Percentiles rank a stretch among this genome's conserved stretches.
phyloP scores from a whole-genome alignment of 2,797 vertebrate genomes.

The Balearica regulorum region DNA sequence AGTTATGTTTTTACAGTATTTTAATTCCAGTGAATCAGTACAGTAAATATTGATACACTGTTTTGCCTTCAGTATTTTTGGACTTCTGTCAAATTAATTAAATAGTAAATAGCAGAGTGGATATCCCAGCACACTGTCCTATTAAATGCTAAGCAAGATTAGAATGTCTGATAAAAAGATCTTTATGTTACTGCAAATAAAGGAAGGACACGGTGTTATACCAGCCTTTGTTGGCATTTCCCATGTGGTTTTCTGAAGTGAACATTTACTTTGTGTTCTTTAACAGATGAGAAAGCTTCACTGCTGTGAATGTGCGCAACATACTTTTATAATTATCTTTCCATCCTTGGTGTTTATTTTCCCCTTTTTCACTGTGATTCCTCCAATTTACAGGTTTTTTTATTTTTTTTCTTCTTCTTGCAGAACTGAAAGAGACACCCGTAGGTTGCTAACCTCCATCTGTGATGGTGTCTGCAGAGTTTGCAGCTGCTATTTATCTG shows the following conservation, averaged over 20 bases:
- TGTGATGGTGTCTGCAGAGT: neutral
- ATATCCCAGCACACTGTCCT: conserved; percentile 51
- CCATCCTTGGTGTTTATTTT: neutral
- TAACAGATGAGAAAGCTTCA: neutral
- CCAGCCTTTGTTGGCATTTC: conserved; percentile 47
- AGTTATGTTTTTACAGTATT: conserved; percentile 66
- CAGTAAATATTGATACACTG: conserved; percentile 71
- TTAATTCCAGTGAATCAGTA: conserved; percentile 68
- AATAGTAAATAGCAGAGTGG: conserved; percentile 63
- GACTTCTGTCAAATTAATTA: conserved; percentile 66
- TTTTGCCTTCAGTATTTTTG: conserved; percentile 66
- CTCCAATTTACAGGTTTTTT: neutral
- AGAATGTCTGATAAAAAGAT: conserved; percentile 41
- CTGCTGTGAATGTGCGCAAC: neutral
- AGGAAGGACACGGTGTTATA: conserved; percentile 7
- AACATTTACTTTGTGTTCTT: conserved; percentile 21
- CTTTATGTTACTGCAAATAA: conserved; percentile 41
- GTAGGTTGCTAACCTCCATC: neutral
- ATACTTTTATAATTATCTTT: neutral
- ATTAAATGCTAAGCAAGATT: conserved; percentile 47
- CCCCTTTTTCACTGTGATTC: neutral
- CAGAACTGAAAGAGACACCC: neutral
- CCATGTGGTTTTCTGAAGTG: conserved; percentile 28
- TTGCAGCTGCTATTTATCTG: neutral
- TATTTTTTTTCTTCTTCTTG: neutral